phyloP scores from a whole-genome alignment of 2,797 vertebrate genomes.

The Megalops cyprinoides region DNA sequence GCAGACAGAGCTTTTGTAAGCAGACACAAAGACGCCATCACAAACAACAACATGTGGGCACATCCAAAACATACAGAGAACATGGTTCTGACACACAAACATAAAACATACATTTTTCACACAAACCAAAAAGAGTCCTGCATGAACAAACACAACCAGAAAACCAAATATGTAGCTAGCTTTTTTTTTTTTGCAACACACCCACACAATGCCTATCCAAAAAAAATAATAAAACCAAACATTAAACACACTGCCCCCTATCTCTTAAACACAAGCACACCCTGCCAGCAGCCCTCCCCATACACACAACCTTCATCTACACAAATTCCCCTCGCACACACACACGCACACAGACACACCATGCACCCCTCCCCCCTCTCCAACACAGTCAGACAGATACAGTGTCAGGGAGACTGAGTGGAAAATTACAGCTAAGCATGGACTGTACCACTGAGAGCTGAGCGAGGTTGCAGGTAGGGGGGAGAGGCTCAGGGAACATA shows the following conservation, averaged over 20 bases:
- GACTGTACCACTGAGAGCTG: slow-evolving; percentile 67
- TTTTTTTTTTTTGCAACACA: neutral
- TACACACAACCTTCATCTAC: neutral
- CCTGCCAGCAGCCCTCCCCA: neutral
- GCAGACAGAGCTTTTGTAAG: neutral
- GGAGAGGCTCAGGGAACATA: neutral
- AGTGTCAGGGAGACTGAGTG: slow-evolving; percentile 63
- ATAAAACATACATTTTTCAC: neutral
- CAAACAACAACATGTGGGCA: neutral
- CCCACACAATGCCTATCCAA: neutral
- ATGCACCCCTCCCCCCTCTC: slow-evolving; percentile 56
- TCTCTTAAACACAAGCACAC: slow-evolving; percentile 1
- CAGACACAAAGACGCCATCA: neutral
- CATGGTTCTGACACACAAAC: neutral
- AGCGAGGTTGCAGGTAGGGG: neutral
- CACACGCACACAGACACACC: neutral
- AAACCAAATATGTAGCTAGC: neutral
- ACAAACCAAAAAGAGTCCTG: neutral
- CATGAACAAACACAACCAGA: neutral
- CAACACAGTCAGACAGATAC: slow-evolving; percentile 46
- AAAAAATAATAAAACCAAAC: slow-evolving; percentile 8
- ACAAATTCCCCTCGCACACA: neutral
- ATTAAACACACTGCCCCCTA: neutral
- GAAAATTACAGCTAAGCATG: slow-evolving; percentile 68
- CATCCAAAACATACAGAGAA: neutral